Conservation (phyloP, 2,888 invertebrate species). For the Trachelus troglodyta region DNA sequence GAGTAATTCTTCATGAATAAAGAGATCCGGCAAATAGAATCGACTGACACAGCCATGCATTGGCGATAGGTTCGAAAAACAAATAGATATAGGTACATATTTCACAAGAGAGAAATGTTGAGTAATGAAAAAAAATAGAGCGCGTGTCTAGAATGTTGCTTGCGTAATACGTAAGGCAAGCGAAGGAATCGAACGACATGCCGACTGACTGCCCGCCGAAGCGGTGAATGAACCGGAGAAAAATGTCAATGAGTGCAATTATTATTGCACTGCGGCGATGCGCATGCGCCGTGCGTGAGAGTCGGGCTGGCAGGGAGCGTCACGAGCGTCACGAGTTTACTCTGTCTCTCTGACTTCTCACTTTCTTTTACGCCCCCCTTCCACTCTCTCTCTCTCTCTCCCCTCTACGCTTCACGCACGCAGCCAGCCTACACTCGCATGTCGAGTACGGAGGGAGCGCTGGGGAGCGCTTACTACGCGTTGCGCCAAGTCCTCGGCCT, state of each 20-base stretch:
- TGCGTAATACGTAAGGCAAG: neutral
- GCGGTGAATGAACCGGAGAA: slow-evolving; percentile 52
- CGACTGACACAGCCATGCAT: too few species aligned
- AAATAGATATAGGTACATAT: too few species aligned
- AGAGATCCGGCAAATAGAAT: too few species aligned
- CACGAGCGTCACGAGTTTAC: slow-evolving; percentile 11
- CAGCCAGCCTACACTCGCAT: neutral
- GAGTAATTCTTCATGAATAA: too few species aligned
- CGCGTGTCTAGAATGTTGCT: neutral
- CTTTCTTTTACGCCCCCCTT: slow-evolving; percentile 12
- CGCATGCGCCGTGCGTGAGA: slow-evolving; percentile 26
- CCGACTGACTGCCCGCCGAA: neutral
- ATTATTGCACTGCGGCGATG: slow-evolving; percentile 47
- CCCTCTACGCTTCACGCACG: neutral
- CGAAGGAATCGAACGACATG: neutral
- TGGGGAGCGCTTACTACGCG: too few species aligned
- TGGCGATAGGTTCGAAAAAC: too few species aligned
- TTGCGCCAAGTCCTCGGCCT: too few species aligned
- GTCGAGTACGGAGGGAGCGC: too few species aligned
- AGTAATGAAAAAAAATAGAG: too few species aligned
- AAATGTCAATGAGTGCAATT: slow-evolving; percentile 61
- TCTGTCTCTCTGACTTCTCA: neutral
- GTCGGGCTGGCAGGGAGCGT: slow-evolving; percentile 6
- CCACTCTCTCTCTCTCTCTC: slow-evolving; percentile 16
- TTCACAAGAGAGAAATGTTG: too few species aligned